phyloP scores from a whole-genome alignment of 1,140 invertebrate genomes.

The Brachionus rotundiformis region DNA sequence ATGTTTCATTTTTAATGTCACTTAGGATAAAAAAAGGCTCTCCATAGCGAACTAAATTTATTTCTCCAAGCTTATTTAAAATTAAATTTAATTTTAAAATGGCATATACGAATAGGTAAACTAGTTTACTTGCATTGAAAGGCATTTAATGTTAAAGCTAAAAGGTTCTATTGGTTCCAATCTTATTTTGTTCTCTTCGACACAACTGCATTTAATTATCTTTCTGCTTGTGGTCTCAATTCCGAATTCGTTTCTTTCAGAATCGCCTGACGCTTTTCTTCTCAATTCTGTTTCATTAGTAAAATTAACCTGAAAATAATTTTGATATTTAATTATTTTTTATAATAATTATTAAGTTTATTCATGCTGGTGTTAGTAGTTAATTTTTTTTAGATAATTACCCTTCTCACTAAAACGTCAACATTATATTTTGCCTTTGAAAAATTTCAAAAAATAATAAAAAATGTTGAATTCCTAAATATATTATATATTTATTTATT shows the following conservation, averaged over 20 bases:
- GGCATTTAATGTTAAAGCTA: conserved; percentile 4
- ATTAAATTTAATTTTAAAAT: neutral
- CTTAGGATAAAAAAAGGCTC: conserved; percentile 31
- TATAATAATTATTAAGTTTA: neutral
- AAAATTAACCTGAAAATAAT: neutral
- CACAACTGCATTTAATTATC: conserved; percentile 43
- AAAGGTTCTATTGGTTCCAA: conserved; percentile 38
- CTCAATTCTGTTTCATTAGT: conserved; percentile 2
- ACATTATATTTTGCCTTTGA: conserved; percentile 6
- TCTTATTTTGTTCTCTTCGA: conserved; percentile 15
- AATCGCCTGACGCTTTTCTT: neutral
- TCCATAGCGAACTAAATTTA: conserved; percentile 6
- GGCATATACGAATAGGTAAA: too few species aligned
- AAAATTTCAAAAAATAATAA: neutral
- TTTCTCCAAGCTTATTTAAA: neutral
- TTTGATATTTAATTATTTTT: too few species aligned
- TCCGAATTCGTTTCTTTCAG: conserved; percentile 18
- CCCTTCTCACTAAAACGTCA: conserved; percentile 8
- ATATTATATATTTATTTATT: too few species aligned
- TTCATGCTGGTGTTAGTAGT: neutral
- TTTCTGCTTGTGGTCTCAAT: neutral
- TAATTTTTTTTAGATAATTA: neutral
- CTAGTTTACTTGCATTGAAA: conserved; percentile 22
- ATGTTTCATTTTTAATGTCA: conserved; percentile 2
- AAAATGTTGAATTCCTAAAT: too few species aligned